These are phyloP conservation scores for Drosophila rubida DNA, from an alignment of 2,888 invertebrate genomes.

Conservation along the genomic window DNA sequence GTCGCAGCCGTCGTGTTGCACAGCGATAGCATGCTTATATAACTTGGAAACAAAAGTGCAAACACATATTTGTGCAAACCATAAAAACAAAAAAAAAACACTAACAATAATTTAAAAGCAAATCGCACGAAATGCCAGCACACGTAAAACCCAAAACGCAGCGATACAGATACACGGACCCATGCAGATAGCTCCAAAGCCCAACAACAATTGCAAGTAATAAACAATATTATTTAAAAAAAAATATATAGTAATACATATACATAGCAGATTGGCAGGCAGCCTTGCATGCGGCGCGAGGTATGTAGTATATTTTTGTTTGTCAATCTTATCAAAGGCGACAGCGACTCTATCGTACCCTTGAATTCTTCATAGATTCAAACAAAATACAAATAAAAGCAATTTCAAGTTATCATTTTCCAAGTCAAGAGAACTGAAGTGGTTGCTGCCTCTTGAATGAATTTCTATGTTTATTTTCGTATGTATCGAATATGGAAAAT, in stretches of 20 bases:
- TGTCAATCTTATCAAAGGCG: constrained; percentile 74
- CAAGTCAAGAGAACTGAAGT: constrained; percentile 43
- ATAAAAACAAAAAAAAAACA: constrained; percentile 30
- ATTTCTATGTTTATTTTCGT: constrained; percentile 14
- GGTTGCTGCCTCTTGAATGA: constrained; percentile 22
- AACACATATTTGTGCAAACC: constrained; percentile 45
- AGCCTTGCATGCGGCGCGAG: constrained; percentile 41
- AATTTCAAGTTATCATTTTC: constrained; percentile 48
- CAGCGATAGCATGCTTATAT: constrained; percentile 72
- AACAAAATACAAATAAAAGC: constrained; percentile 53
- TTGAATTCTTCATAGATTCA: constrained; percentile 65
- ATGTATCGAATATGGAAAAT: not conserved
- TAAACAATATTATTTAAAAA: constrained; percentile 35
- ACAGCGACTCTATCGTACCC: constrained; percentile 66
- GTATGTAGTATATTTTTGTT: constrained; percentile 56
- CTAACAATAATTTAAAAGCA: constrained; percentile 50
- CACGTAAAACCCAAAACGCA: constrained; percentile 53
- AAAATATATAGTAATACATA: constrained; percentile 5
- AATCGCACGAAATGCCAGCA: constrained; percentile 57
- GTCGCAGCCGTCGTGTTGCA: constrained; percentile 69
- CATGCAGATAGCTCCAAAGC: constrained; percentile 49
- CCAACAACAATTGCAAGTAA: constrained; percentile 25
- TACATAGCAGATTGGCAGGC: constrained; percentile 27
- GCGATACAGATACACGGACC: constrained; percentile 54
- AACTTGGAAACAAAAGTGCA: constrained; percentile 57